Conservation (phyloP, 2,888 invertebrate species). For the Pomacea canaliculata region DNA sequence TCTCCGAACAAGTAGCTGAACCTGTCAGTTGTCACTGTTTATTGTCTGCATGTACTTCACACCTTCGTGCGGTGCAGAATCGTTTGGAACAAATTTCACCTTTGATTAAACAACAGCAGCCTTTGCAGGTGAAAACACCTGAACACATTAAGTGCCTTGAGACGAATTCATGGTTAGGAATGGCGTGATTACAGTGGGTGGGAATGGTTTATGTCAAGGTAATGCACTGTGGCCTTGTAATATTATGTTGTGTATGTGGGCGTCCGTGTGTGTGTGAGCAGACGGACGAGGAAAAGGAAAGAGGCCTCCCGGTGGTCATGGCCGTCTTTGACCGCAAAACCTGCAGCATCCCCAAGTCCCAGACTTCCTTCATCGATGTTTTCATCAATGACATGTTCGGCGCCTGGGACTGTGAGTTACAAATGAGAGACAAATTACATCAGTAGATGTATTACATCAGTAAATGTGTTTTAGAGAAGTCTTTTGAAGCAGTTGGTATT, state of each 20-base stretch:
- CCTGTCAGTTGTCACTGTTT: no score
- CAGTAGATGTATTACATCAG: neutral
- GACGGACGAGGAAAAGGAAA: conserved; percentile 94
- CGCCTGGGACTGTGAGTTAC: conserved; percentile 86
- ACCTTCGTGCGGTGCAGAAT: no score
- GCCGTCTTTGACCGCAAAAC: conserved; percentile 95
- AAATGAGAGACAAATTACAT: neutral
- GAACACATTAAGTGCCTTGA: no score
- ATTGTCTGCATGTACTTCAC: no score
- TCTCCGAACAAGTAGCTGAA: no score
- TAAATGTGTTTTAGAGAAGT: neutral
- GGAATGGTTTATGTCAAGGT: no score
- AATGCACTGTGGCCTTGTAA: no score
- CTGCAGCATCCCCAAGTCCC: conserved; percentile 97
- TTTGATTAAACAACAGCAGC: no score
- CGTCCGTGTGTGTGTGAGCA: conserved; percentile 66
- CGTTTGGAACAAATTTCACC: no score
- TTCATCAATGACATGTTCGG: conserved; percentile 98
- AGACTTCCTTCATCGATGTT: conserved; percentile 97
- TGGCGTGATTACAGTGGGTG: no score
- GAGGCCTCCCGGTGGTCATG: conserved; percentile 95
- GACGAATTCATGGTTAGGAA: no score
- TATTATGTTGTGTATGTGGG: neutral
- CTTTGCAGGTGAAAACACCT: no score
- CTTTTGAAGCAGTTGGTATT: neutral